Base-by-base conservation (phyloP, 2,113 vertebrate species). In the Crotophaga sulcirostris region DNA sequence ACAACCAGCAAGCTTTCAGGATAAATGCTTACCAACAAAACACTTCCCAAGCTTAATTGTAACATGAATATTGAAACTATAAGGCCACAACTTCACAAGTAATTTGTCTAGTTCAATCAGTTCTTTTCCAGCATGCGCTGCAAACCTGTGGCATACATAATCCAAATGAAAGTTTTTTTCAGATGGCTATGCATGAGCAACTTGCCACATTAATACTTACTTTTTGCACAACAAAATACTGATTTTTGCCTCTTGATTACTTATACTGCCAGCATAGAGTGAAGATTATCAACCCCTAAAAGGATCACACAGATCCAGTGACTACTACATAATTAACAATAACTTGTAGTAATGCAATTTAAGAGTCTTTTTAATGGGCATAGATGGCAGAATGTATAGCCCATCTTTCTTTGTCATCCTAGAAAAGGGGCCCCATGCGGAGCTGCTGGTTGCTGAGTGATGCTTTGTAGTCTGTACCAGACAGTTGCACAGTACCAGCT, bases 401-500 rank as follows among this genome's bases (percentile, higher is more conserved):
- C 97, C 98, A 98, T 98, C 98, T 98, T 98, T 98, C 98, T 98
- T 98, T 98, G 98, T 98, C 98, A 98, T 98, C 97, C 96, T 97
- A 98, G 97, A 98, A 98, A 98, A 98, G 97, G 96, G 96, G 98
- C 98, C 98, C 98, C 97, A 97, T 97, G 98, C 96, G 89, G 98
- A 98, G 98, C 97, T 97, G 97, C 98, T 98, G 98, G 98, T 98
- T 98, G 98, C 98, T 98, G 98, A 98, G 98, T 98, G 98, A 98
- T 97, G 98, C 98, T 98, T 98, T 98, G 98, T 98, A 98, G 98
- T 98, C 97, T 93, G 97, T 96, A 98, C 98, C 98, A 98, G 98
- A 98, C 97, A 97, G 97, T 97, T 98, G 98, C 98, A 97, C 98
- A 98, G 98, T 98, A 98, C 98, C 98, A 99, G 98, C 98, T 99